Conservation (phyloP, 2,888 invertebrate species). For the Cinara cedri region DNA sequence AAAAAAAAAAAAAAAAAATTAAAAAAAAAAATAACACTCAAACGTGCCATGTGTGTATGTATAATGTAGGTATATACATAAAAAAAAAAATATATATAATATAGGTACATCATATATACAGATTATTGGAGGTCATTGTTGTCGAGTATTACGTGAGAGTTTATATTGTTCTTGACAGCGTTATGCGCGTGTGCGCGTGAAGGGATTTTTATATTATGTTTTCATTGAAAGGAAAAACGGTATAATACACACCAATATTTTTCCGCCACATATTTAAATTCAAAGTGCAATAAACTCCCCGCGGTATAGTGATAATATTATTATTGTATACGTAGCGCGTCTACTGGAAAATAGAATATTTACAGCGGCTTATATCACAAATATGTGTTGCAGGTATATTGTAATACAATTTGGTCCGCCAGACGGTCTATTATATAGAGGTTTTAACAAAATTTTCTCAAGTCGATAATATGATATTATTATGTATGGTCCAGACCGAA, state of each 20-base stretch:
- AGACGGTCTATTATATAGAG: slow-evolving; percentile 37
- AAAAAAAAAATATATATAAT: slow-evolving; percentile 11
- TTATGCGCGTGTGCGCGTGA: slow-evolving; percentile 5
- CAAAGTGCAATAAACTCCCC: slow-evolving; percentile 51
- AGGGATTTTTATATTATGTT: slow-evolving; percentile 33
- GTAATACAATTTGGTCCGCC: slow-evolving; percentile 48
- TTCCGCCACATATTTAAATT: slow-evolving; percentile 38
- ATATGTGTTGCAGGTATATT: background rate
- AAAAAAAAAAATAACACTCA: slow-evolving; percentile 34
- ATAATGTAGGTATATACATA: background rate
- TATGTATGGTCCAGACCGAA: slow-evolving; percentile 21
- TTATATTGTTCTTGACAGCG: slow-evolving; percentile 47
- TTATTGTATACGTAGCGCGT: background rate
- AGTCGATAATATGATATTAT: background rate
- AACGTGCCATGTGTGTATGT: slow-evolving; percentile 26
- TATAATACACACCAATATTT: slow-evolving; percentile 15
- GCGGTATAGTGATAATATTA: background rate
- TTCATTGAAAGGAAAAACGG: slow-evolving; percentile 42
- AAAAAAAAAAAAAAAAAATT: too few species aligned
- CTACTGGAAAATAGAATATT: slow-evolving; percentile 16
- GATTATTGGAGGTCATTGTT: slow-evolving; percentile 51
- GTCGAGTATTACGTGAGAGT: slow-evolving; percentile 34
- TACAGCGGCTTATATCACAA: background rate
- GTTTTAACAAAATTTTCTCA: slow-evolving; percentile 21
- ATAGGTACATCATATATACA: slow-evolving; percentile 9